Evolutionary conservation across 2,888 invertebrate genomes (phyloP), one percentile per base, ranked within the genome.

Genomic region (Gisinianus flammeolus): DNA sequence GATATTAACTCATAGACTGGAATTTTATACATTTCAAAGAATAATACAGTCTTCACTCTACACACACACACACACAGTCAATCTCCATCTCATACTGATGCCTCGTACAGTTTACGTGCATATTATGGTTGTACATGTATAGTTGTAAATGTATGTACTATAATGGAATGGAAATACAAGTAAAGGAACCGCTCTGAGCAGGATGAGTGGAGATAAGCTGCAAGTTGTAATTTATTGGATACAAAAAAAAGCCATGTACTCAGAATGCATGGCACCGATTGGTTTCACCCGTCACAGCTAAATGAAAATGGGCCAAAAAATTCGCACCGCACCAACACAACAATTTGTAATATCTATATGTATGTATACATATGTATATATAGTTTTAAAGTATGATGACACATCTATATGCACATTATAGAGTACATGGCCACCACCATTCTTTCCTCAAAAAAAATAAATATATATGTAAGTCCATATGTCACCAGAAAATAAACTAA

Each of bases 271-370:
- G 52, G 66, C 67, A 75, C 75, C 75, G 75, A 75, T 75, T 75
- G 66, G 75, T 75, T 75, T 67, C 75, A 67, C 75, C 66, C 44
- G 64, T 75, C 75, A 75, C 75, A 75, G 67, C 52, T 67, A 66
- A 35, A 66, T 35, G 67, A 75, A 75, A 75, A 75, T 75, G 75
- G 75, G 75, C 75, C 75, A 75, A 67, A 75, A 72, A 62, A 71
- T 71, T 71, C 71, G 56, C 71, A 56, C 54, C 26, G 54, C 71
- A 71, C 56, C 69, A 22, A 56, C 56, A 58, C 19, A 35, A 35
- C 26, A 31, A 67, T 19, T 19, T n/a, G 67, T 62, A 67, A 30
- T 10, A n/a, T 31, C 19, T 31, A 8, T 26, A 30, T 66, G 22
- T 3, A 62, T 62, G 62, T 5, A 12, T 26, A 12, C 62, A 62